Conservation (phyloP, 1,140 invertebrate species). For the Cyphomyrmex costatus region DNA sequence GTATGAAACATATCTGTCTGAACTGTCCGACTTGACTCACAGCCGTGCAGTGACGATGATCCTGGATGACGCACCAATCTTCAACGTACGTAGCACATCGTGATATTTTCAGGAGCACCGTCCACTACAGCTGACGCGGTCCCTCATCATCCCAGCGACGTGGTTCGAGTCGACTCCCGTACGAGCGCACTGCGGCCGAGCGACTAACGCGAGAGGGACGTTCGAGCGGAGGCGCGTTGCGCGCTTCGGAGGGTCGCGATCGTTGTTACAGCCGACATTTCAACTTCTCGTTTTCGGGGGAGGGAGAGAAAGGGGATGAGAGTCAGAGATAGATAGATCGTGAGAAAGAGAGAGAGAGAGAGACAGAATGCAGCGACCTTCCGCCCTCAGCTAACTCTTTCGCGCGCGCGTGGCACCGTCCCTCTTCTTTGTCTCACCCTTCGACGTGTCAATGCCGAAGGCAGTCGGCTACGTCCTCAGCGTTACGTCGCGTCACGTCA, state of each 20-base stretch:
- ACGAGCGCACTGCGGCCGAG: not conserved
- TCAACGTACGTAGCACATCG: conserved; percentile 6
- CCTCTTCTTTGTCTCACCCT: not conserved
- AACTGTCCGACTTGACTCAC: not conserved
- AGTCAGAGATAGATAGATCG: conserved; percentile 21
- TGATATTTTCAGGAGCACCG: not conserved
- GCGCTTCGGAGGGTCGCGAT: conserved; percentile 52
- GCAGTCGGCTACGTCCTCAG: conserved; percentile 38
- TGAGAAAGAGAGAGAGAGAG: not conserved
- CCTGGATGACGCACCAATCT: not conserved
- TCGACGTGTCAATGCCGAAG: not conserved
- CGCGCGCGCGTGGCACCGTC: not conserved
- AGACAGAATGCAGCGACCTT: not conserved
- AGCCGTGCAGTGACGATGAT: not conserved
- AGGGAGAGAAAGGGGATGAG: conserved; percentile 8
- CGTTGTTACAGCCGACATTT: conserved; percentile 51
- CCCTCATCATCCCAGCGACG: conserved; percentile 22
- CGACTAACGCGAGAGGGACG: conserved; percentile 48
- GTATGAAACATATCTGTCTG: conserved; percentile 4
- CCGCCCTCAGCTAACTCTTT: conserved; percentile 13
- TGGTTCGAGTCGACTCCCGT: not conserved
- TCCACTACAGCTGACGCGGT: conserved; percentile 13
- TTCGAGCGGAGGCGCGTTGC: conserved; percentile 38
- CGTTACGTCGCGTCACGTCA: conserved; percentile 60
- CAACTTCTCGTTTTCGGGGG: conserved; percentile 35